Conservation (phyloP, 2,113 vertebrate species). For the Microtus richardsoni region DNA sequence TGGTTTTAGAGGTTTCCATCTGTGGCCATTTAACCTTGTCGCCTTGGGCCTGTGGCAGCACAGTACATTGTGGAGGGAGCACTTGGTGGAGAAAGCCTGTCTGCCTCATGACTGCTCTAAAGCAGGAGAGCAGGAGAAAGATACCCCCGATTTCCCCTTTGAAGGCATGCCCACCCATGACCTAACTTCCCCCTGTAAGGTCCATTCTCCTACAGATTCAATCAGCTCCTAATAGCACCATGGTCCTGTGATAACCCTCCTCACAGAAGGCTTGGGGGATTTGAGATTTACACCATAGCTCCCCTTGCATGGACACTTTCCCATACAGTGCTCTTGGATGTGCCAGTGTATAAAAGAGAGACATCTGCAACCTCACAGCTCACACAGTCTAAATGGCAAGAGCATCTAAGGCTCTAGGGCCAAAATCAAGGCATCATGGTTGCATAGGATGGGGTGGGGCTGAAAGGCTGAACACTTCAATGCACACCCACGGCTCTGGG, state of each 20-base stretch:
- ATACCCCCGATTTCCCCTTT: not conserved
- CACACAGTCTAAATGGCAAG: not conserved
- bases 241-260: not conserved
- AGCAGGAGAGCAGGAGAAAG: not conserved
- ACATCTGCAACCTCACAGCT: not conserved
- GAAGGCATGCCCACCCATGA: not conserved
- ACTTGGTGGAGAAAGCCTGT: no score
- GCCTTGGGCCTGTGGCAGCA: not conserved
- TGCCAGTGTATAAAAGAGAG: rapidly evolving
- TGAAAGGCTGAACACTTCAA: not conserved
- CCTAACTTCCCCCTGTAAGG: not conserved
- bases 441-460: no score
- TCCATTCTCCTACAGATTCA: not conserved
- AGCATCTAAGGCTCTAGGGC: not conserved
- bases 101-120: not conserved
- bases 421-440: not conserved
- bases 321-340: rapidly evolving
- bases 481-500: not conserved
- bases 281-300: not conserved
- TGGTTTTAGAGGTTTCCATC: not conserved
- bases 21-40: no score
- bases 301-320: not conserved
- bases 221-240: not conserved
- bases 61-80: not conserved
- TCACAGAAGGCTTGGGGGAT: not conserved